Base-by-base conservation (phyloP, 2,113 vertebrate species). In the Larimichthys polyactis region DNA sequence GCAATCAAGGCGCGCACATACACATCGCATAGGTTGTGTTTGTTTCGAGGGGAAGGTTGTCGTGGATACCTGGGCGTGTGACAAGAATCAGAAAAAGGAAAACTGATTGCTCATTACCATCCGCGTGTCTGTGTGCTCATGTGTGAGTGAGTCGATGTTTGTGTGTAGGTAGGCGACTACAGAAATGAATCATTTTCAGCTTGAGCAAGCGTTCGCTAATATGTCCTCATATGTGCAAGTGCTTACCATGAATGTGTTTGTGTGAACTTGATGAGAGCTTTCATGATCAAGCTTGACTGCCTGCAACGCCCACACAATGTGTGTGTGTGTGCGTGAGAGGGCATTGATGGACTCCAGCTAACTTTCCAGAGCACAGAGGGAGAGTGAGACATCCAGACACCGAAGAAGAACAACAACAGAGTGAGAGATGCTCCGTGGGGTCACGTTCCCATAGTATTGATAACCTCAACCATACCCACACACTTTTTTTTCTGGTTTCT, bases 71-170 rank as follows among this genome's bases (percentile, higher is more conserved):
- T 73, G 86, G 49, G 59, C 78, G 51, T 81, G 87, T 80, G 87
- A 90, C 59, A 27, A 46, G 70, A 88, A 90, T 85, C 32, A 70
- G 29, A 64, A 79, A 69, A 60, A 81, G 17, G 22, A 63, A 75
- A 70, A 75, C 70, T 78, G 83, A 91, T 90, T 86, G 81, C 87
- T 83, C 70, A 79, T 88, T 88, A 80, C 70, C 69, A 10, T 54
- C 4, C 2, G 55, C 12, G 54, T 59, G 55, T 70, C 19, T 20
- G 49, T 52, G 71, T 64, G 71, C 52, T 10, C 43, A 4, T 75
- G 75, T 71, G 72, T 20, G 15, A 51, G 51, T 48, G 71, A 75
- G 20, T 72, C 22, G 16, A 12, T 72, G 77, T 64, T 20, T 78
- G 54, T 57, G 67, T 79, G 71, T 75, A 58, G 36, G 67, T 46